Percentiles rank a stretch among this genome's conserved stretches.
phyloP scores from a whole-genome alignment of 2,888 invertebrate genomes.

The Sarcophaga variegata region DNA sequence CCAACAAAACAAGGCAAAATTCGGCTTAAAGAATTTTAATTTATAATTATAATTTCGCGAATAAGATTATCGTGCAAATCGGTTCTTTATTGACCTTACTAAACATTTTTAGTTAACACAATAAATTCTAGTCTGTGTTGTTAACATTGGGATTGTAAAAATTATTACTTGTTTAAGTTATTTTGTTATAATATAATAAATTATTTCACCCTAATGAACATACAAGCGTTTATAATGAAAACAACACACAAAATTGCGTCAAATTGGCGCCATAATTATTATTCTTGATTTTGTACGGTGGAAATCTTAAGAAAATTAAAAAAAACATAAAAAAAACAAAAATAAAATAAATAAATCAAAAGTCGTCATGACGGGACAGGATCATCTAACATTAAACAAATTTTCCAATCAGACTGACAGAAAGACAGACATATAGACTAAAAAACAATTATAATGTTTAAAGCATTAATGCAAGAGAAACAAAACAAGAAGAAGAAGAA shows the following conservation, averaged over 20 bases:
- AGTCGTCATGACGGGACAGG: slow-evolving; percentile 45
- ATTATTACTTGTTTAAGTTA: too few species aligned
- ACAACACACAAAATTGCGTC: slow-evolving; percentile 68
- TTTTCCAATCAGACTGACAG: slow-evolving; percentile 63
- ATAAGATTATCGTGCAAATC: too few species aligned
- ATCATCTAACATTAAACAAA: slow-evolving; percentile 51
- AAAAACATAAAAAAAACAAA: slow-evolving; percentile 12
- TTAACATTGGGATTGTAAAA: too few species aligned
- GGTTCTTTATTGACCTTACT: too few species aligned
- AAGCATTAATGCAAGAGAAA: not conserved
- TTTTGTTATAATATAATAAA: not conserved
- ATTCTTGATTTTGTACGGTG: slow-evolving; percentile 64
- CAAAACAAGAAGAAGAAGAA: not conserved
- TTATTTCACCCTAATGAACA: slow-evolving; percentile 32
- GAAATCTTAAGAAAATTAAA: slow-evolving; percentile 28
- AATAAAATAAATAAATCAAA: slow-evolving; percentile 20
- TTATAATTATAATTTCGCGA: too few species aligned
- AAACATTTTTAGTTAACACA: too few species aligned
- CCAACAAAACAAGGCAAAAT: too few species aligned
- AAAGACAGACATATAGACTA: slow-evolving; percentile 9
- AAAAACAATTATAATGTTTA: slow-evolving; percentile 8
- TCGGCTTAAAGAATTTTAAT: too few species aligned
- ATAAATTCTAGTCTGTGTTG: too few species aligned
- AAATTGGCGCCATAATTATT: slow-evolving; percentile 72
- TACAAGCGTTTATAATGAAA: not conserved